Evolutionary conservation across 1,140 invertebrate genomes (phyloP), one percentile per base, ranked within the genome.

Genomic region (Drosophila nigromelanica): DNA sequence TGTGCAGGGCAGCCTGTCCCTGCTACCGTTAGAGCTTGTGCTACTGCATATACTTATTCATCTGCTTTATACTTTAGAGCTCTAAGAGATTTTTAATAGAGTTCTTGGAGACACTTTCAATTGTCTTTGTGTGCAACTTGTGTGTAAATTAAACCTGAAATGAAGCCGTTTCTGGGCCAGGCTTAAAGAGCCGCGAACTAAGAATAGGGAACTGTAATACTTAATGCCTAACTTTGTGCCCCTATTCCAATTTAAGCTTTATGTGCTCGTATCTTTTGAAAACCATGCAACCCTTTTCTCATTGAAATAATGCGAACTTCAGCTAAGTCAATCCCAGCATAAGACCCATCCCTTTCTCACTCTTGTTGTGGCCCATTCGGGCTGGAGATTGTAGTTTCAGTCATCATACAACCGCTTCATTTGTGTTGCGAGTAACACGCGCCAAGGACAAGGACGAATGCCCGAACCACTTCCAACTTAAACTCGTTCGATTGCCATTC

Each of bases 11-110:
- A 35, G 43, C 35, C 15, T 55, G 37, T 7, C 18, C 6, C 51
- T 47, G 50, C 39, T 66, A 24, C 45, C 45, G 47, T 48, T 30
- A 6, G 24, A 33, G 54, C 48, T 43, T 35, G 18, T 50, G 64
- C 69, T 60, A 56, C 75, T 50, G 61, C 43, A 55, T 66, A 51
- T 72, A 61, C 83, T 89, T 80, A 70, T 83, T 89, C 76, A 83
- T 82, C 78, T 69, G 45, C 73, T 77, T 73, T 75, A 56, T 83
- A 63, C 83, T 80, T 61, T 51, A 71, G 79, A 50, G 66, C 79
- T 77, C 82, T 86, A 86, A 86, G 76, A 86, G 79, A 90, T 90
- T 82, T 86, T 90, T 90, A 90, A 90, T 90, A 90, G 86, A 90
- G 81, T 90, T 90, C 87, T 90, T 73, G 62, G 81, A 74, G 87